Conservation (phyloP, 2,797 vertebrate species). For the Petrocephalus sullivani region DNA sequence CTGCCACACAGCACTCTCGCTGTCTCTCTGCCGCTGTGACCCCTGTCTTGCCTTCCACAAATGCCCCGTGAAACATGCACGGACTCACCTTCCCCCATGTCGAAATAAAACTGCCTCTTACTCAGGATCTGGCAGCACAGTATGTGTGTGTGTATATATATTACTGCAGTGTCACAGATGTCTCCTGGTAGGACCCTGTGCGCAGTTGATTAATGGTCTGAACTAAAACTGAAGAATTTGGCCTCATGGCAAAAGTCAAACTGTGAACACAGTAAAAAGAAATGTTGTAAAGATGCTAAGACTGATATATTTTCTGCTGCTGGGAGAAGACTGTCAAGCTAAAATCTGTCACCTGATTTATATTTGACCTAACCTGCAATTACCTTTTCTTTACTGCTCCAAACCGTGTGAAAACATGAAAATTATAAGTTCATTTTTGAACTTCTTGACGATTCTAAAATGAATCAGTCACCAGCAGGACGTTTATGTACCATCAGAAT, state of each 20-base stretch:
- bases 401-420: neutral
- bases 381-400: neutral
- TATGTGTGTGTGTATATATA: too few species aligned
- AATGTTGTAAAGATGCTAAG: neutral
- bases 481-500: neutral
- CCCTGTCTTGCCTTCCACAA: too few species aligned
- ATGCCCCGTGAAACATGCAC: neutral
- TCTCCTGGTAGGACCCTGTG: neutral
- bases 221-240: neutral
- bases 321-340: neutral
- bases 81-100: neutral
- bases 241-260: neutral
- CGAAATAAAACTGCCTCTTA: neutral
- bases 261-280: neutral
- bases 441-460: neutral
- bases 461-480: neutral
- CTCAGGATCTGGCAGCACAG: too few species aligned
- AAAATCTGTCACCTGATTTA: neutral
- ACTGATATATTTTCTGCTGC: neutral
- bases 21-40: neutral
- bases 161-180: too few species aligned
- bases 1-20: neutral
- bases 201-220: neutral
- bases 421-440: neutral
- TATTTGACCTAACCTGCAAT: neutral